Percentiles rank a stretch among this genome's conserved stretches.
Evolutionary conservation across 2,113 vertebrate species (phyloP).

Genomic region (Hippocampus mohnikei): DNA sequence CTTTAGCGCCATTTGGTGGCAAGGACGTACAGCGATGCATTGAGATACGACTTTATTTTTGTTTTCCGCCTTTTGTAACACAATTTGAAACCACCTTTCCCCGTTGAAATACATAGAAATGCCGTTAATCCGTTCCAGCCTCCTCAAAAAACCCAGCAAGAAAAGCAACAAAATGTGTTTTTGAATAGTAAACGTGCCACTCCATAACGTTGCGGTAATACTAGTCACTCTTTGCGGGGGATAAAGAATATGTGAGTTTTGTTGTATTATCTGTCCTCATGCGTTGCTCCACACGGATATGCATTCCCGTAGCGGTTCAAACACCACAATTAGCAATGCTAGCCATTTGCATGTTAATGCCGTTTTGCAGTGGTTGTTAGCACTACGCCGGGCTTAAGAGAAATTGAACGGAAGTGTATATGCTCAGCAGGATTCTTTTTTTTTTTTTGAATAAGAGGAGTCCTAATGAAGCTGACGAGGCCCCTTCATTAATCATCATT

Average conservation of each 20-base stretch:
- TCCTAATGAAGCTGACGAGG: constrained; percentile 54
- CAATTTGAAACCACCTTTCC: too few relatives aligned
- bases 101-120: too few relatives aligned
- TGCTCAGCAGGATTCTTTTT: constrained; percentile 22
- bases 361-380: neutral
- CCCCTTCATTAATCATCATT: constrained; percentile 74
- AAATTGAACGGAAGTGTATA: neutral
- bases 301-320: neutral
- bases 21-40: too few relatives aligned
- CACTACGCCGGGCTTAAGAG: neutral
- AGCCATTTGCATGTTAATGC: neutral
- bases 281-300: neutral
- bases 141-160: too few relatives aligned
- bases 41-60: too few relatives aligned
- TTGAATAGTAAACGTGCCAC: too few relatives aligned
- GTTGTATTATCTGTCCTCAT: neutral
- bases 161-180: too few relatives aligned
- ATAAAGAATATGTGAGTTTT: neutral
- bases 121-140: too few relatives aligned
- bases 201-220: too few relatives aligned
- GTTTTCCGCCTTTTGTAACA: too few relatives aligned
- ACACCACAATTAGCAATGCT: neutral
- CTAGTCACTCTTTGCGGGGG: neutral
- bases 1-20: too few relatives aligned
- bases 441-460: constrained; percentile 38